phyloP scores from a whole-genome alignment of 2,797 vertebrate genomes.

The Siniperca scherzeri region DNA sequence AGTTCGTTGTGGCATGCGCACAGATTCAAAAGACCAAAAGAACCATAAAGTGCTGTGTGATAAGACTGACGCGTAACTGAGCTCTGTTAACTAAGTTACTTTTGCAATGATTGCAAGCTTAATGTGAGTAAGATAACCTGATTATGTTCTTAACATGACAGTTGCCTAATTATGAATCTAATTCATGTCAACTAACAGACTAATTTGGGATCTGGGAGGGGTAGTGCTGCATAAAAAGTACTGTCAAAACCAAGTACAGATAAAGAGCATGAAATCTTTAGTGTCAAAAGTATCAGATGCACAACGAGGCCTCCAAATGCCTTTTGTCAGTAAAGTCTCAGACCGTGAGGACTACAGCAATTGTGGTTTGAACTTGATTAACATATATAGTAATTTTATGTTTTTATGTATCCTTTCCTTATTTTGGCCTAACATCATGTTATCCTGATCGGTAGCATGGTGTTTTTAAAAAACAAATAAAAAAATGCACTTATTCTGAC shows the following conservation, averaged over 20 bases:
- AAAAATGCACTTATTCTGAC: not conserved
- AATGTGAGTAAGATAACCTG: not conserved
- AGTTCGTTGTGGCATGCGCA: not conserved
- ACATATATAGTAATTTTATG: not conserved
- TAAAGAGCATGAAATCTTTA: not conserved
- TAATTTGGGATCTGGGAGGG: not conserved
- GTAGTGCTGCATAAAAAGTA: not conserved
- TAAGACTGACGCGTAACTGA: not conserved
- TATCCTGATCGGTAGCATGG: not conserved
- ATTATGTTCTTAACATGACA: not conserved
- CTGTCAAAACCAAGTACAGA: slow-evolving; percentile 13
- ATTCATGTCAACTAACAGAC: slow-evolving; percentile 3
- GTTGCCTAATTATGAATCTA: not conserved
- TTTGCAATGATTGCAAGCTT: not conserved
- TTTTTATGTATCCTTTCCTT: not conserved
- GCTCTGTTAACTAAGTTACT: not conserved
- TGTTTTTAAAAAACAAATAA: not conserved
- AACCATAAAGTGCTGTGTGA: not conserved
- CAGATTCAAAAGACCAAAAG: not conserved
- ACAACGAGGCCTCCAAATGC: not conserved
- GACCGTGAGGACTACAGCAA: not conserved
- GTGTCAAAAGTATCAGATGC: not conserved
- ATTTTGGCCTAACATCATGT: not conserved
- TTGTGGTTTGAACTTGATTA: not conserved
- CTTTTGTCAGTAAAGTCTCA: not conserved